Evolutionary conservation across 1,140 invertebrate species (phyloP), one percentile per base, ranked within the genome.

Genomic region (Brachionus sp.): DNA sequence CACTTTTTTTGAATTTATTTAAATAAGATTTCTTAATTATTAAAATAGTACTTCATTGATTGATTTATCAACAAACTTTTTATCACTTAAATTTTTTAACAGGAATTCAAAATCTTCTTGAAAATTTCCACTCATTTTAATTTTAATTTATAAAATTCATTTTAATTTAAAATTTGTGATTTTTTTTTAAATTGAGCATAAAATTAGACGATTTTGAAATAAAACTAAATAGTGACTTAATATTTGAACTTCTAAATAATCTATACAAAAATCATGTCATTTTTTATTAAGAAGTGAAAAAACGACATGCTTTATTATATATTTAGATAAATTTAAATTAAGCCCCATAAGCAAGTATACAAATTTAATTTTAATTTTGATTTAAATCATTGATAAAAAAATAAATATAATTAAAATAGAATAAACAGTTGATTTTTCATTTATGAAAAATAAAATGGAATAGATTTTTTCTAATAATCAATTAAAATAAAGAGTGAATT

Each of bases 81-180:
- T 80, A 16, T 80, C 77, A 42, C 37, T 80, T 19, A 80, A 35
- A 62, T 80, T 80, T 23, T 80, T 80, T 19, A 80, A 29, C n/a
- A 80, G 50, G 35, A 80, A 80, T 33, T 80, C 46, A 62, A 80
- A 80, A 80, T 80, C 77, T 80, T 80, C 77, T 44, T 80, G 77
- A 66, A 80, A 80, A 80, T 80, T 80, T 46, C 42, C 70, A 46
- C 70, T 75, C 70, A 75, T 75, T 70, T 70, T 39, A 19, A 37
- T 70, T 70, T 39, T 7, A 25, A 57, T 19, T 9, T 70, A 1
- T 12, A 37, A 39, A 70, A 70, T 37, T 70, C 37, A 39, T 70
- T 37, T 70, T 19, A 16, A 70, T 70, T 12, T 25, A 75, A 44
- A 23, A 42, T 46, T 46, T 46, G 3, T 6, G 6, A 44, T n/a